These are phyloP conservation scores for Tichodroma muraria DNA, from an alignment of 2,113 vertebrate species.

Conservation along the genomic window DNA sequence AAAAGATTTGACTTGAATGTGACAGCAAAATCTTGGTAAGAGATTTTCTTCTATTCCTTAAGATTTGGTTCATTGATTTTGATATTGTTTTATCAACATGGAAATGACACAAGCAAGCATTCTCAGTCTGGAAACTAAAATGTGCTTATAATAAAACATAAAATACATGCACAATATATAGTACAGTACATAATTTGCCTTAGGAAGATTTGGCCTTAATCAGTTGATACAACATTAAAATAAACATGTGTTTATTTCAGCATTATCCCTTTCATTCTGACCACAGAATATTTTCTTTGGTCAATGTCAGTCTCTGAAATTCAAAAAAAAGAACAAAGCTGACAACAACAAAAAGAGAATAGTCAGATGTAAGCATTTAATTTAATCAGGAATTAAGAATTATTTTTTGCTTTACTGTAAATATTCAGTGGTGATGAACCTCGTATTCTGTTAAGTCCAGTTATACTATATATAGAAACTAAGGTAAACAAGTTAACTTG, in stretches of 20 bases:
- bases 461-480: background rate
- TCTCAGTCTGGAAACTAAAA: background rate
- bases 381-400: background rate
- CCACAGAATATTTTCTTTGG: background rate
- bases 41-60: background rate
- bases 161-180: background rate
- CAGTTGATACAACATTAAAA: background rate
- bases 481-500: background rate
- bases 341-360: background rate
- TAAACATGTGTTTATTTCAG: background rate
- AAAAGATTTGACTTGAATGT: slow-evolving; percentile 72
- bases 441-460: background rate
- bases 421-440: background rate
- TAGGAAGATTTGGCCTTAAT: background rate
- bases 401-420: background rate
- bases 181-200: background rate
- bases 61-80: background rate
- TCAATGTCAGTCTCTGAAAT: background rate
- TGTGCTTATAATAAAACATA: background rate
- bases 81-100: background rate
- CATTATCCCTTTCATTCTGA: background rate
- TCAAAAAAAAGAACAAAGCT: background rate
- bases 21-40: slow-evolving; percentile 72
- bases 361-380: background rate
- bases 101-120: background rate